Base-by-base conservation (phyloP, 2,888 invertebrate genomes). In the Tiliacea citrago region DNA sequence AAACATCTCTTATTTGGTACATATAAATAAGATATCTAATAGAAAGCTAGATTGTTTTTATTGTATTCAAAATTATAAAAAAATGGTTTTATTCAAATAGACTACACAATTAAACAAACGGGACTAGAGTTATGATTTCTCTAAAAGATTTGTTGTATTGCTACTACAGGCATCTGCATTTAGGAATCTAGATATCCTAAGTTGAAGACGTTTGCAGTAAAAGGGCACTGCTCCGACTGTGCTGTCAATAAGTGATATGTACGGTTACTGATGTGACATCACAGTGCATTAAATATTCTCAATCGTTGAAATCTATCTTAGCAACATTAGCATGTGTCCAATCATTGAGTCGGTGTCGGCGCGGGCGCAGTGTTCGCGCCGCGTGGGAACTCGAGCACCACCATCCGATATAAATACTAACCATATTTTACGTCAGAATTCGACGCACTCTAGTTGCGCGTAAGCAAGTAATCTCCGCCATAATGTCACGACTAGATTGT, bases 401-500 rank as follows among this genome's bases (percentile, higher is more conserved):
- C 88, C 88, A 87, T 90, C 72, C 82, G 78, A 82, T 90, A 86
- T 88, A 90, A 88, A 88, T 87, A 89, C 89, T 89, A 86, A 88
- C 91, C 88, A 94, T 95, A 94, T 94, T 94, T 96, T 91, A 95
- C 89, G 92, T 91, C 92, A 92, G 91, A 91, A 93, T 93, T 93
- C 90, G 91, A 93, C 90, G 91, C 92, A 93, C 91, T 91, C 91
- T 87, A 91, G 91, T 92, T 91, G 90, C 90, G 89, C 87, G 88
- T 91, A 89, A 89, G 89, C 89, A 91, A 91, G 90, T 89, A 91
- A 92, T 92, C 90, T 90, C 86, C 89, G 87, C 88, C 87, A 91
- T 91, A 93, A 90, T 92, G 93, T 92, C 93, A 93, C 93, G 93
- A 95, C 90, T 94, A 93, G 93, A 94, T 93, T 93, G 93, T 94